phyloP scores from a whole-genome alignment of 1,140 invertebrate genomes.

The Drosophila parabipectinata region DNA sequence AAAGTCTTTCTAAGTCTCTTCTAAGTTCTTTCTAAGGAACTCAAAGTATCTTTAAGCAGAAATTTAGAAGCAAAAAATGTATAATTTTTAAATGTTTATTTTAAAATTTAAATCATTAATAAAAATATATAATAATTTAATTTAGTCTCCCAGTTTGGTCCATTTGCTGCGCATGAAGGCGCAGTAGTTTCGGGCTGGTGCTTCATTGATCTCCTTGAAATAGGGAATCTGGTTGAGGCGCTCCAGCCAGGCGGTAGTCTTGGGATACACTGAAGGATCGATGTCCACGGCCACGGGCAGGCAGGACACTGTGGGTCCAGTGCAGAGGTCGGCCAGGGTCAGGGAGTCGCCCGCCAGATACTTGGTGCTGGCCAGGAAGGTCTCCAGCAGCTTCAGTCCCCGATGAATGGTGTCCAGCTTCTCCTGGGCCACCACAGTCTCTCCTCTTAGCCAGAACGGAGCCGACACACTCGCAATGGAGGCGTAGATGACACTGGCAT shows the following conservation, averaged over 20 bases:
- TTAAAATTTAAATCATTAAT: too few relatives aligned
- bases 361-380: constrained; percentile 74
- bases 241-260: constrained; percentile 58
- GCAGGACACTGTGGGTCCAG: constrained; percentile 82
- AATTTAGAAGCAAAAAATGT: too few relatives aligned
- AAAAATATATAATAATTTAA: neutral
- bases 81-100: too few relatives aligned
- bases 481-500: constrained; percentile 85
- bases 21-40: too few relatives aligned
- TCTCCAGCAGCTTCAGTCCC: constrained; percentile 84
- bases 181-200: constrained; percentile 47
- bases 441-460: constrained; percentile 40
- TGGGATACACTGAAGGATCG: constrained; percentile 55
- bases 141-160: constrained; percentile 34
- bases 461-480: constrained; percentile 79
- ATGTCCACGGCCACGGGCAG: constrained; percentile 50
- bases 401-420: constrained; percentile 72
- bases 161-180: constrained; percentile 39
- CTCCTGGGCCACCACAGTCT: constrained; percentile 48
- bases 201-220: constrained; percentile 71
- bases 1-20: too few relatives aligned
- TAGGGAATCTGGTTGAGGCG: constrained; percentile 59
- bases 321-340: constrained; percentile 87
- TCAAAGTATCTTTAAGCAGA: too few relatives aligned
- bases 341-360: constrained; percentile 86